phyloP scores from a whole-genome alignment of 2,888 invertebrate genomes.

The Drosophila ustulata region DNA sequence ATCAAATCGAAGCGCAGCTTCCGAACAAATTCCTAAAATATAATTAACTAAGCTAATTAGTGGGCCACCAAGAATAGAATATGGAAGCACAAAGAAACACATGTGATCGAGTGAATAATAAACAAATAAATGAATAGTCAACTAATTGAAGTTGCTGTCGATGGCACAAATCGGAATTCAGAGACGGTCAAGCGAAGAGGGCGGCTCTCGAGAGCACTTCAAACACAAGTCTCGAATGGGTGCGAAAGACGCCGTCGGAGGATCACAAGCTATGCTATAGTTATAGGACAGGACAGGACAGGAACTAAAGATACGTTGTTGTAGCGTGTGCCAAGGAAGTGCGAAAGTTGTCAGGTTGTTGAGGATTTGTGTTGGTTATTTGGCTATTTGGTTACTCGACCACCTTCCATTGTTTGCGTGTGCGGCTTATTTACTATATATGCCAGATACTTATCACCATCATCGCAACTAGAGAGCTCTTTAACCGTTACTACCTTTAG shows the following conservation, averaged over 20 bases:
- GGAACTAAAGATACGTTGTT: conserved; percentile 9
- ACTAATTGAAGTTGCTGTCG: neutral
- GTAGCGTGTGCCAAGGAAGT: conserved; percentile 72
- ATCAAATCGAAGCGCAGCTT: conserved; percentile 43
- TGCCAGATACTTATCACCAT: conserved; percentile 69
- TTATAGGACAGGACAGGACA: neutral
- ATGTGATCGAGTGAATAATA: conserved; percentile 54
- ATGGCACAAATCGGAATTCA: neutral
- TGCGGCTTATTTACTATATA: conserved; percentile 53
- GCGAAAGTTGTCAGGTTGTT: conserved; percentile 69
- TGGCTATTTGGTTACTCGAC: conserved; percentile 14
- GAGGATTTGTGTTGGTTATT: conserved; percentile 26
- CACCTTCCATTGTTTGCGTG: conserved; percentile 44
- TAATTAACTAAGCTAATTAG: conserved; percentile 67
- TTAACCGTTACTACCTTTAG: conserved; percentile 39
- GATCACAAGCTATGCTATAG: neutral
- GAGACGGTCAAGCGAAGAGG: conserved; percentile 18
- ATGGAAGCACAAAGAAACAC: conserved; percentile 25
- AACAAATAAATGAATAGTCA: conserved; percentile 19
- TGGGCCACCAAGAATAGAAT: conserved; percentile 5
- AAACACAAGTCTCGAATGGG: conserved; percentile 53
- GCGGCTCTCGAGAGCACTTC: conserved; percentile 60
- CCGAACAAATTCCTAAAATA: conserved; percentile 34
- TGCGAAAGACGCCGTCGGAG: conserved; percentile 54
- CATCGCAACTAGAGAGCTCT: conserved; percentile 13